Base-by-base conservation (phyloP, 2,113 vertebrate species). In the Saimiri boliviensis region DNA sequence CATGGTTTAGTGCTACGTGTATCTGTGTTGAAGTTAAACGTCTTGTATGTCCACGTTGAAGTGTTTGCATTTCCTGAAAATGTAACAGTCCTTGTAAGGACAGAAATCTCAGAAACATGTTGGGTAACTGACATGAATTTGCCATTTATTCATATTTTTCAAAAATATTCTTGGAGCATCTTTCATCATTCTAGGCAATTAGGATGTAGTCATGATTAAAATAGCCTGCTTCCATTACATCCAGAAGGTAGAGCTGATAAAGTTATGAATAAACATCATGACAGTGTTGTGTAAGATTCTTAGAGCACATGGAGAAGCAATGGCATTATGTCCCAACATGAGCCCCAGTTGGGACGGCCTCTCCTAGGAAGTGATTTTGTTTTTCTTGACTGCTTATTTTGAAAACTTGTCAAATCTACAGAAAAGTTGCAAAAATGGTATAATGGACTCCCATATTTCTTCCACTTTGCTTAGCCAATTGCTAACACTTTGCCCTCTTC, bases 321-420 rank as follows among this genome's bases (percentile, higher is more conserved):
- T 14, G 19, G 6, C 4, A 2, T 2, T 0, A 7, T 4, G 20
- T 47, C 35, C 3, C 5, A 12, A 8, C 16, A 7, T 27, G 8
- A 4, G 32, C 13, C 13, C 23, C 9, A 11, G n/a, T 32, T 1
- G 30, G 47, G 40, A 54, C 32, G 32, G 19, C 37, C 20, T 52
- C 42, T 93, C n/a, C 35, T 12, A 40, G 19, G 37, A 89, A 14
- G 17, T 2, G 1, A 42, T 93, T 93, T 89, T 82, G 17, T 30
- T 83, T 85, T 54, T 25, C 8, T 60, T 20, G 47, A 42, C 21
- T 37, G 9, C 54, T 42, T 35, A 54, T 89, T 71, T 95, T 93
- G 82, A 94, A 91, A 79, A 20, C 23, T n/a, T 6, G n/a, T 86
- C n/a, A 70, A 14, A 45, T 74, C 27, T 71, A 76, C 32, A 86